Evolutionary conservation across 1,140 invertebrate genomes (phyloP), one percentile per base, ranked within the genome.

Genomic region (Atta texana): DNA sequence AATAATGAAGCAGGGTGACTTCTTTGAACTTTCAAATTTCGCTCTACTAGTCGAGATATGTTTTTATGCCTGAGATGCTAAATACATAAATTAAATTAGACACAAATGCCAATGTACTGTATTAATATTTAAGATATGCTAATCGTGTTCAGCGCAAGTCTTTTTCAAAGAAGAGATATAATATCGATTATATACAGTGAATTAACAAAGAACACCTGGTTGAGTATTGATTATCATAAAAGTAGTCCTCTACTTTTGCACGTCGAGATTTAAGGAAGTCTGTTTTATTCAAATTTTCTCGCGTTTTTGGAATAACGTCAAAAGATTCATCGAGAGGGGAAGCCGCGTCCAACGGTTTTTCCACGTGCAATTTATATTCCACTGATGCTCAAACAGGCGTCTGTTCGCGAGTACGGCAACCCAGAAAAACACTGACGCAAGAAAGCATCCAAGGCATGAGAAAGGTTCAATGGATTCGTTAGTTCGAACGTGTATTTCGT

Each of bases 381-480:
- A 59, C 34, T n/a, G n/a, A 74, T 34, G 66, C 53, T 82, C 55
- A 31, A 85, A 39, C 69, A 75, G 39, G 69, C 69, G 57, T 74
- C 69, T 74, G 39, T 44, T 75, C 66, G 66, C 66, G 39, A 84
- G 66, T 63, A 61, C 28, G 21, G 34, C 18, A 71, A 84, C 80
- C 57, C 69, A 71, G 80, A 72, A 85, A 85, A 87, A 85, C 80
- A 78, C 18, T 74, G 61, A 76, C 51, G 86, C 59, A 75, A 85
- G 68, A 68, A 77, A 53, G 51, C 74, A 44, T 14, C 18, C 31
- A 16, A 44, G 51, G 82, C 57, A 63, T 53, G 82, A 86, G 59
- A 86, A 53, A 55, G 49, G 59, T 61, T 81, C 82, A 75, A 78
- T 61, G 78, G 75, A 85, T 63, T 89, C 69, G 90, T 89, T 89